Evolutionary conservation across 2,113 vertebrate species (phyloP).

Genomic region (Tringa solitaria): DNA sequence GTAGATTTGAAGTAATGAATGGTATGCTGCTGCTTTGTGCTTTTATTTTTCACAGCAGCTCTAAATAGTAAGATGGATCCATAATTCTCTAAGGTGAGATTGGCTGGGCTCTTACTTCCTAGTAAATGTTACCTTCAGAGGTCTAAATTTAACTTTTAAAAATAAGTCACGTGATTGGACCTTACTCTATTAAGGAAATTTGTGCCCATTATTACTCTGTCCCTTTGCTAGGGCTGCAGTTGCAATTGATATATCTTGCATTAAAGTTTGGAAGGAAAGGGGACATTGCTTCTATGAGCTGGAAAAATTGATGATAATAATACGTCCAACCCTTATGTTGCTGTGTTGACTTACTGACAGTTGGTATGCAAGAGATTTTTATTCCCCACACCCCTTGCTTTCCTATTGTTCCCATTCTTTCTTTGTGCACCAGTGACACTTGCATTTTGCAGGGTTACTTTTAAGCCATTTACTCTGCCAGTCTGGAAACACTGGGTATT

Average conservation of each 20-base stretch:
- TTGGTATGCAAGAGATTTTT: not conserved
- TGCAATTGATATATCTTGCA: not conserved
- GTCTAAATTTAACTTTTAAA: not conserved
- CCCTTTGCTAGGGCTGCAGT: not conserved
- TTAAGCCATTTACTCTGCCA: not conserved
- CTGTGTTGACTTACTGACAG: not conserved
- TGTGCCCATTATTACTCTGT: not conserved
- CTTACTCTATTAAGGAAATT: not conserved
- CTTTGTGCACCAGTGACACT: not conserved
- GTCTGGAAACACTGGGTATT: not conserved
- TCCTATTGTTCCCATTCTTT: fast-evolving
- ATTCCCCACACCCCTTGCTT: fast-evolving
- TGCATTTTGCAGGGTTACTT: not conserved
- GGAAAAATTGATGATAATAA: not conserved
- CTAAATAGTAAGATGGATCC: not conserved
- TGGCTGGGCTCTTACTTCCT: not conserved
- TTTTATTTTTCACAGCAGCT: not conserved
- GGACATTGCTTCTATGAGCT: not conserved
- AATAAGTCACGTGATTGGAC: fast-evolving
- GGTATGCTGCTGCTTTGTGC: not conserved
- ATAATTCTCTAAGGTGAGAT: not conserved
- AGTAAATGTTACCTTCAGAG: not conserved
- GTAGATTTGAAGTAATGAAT: not conserved
- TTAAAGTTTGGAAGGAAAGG: not conserved
- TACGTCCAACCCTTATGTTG: not conserved